Evolutionary conservation across 2,797 vertebrate genomes (phyloP), one percentile per base, ranked within the genome.

Genomic region (Thalassophryne amazonica): DNA sequence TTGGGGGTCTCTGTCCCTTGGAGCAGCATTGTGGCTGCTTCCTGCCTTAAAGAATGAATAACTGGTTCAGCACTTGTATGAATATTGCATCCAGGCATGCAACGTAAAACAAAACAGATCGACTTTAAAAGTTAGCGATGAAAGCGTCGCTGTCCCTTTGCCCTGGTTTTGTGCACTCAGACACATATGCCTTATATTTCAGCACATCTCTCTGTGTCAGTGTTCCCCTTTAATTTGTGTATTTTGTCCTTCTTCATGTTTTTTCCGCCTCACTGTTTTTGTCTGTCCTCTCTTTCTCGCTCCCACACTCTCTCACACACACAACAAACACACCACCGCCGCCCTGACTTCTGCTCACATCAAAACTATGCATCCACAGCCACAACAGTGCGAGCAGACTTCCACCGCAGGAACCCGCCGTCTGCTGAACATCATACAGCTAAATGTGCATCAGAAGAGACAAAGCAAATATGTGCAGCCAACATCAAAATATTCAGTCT

Each of bases 401-500:
- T 31, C 72, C 73, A 56, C 62, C 76, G 60, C 67, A 70, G 54
- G 54, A 83, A 72, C 69, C 72, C 78, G 42, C 74, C 72, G 74
- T 69, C 78, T 76, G 65, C 76, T 57, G 69, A 76, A 84, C 74
- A 79, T 65, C 76, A 66, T 49, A 51, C 69, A 60, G 62, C 55
- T 69, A 81, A 83, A 83, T 84, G 81, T 72, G 76, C 80, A 78
- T 71, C 76, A 80, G 78, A 53, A 30, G 50, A 81, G 80, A 81
- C 78, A 87, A 86, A 88, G 86, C 76, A 87, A 88, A 58, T 80
- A 88, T 86, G 79, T 81, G 83, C 29, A 82, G 87, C 87, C 56
- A 84, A 78, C 61, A 80, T 58, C 61, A 68, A n/a, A 48, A 22
- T 52, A 73, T 73, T 74, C 80, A 77, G 76, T 77, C 41, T 59